Base-by-base conservation (phyloP, 2,888 invertebrate genomes). In the Ormyrus labotus region DNA sequence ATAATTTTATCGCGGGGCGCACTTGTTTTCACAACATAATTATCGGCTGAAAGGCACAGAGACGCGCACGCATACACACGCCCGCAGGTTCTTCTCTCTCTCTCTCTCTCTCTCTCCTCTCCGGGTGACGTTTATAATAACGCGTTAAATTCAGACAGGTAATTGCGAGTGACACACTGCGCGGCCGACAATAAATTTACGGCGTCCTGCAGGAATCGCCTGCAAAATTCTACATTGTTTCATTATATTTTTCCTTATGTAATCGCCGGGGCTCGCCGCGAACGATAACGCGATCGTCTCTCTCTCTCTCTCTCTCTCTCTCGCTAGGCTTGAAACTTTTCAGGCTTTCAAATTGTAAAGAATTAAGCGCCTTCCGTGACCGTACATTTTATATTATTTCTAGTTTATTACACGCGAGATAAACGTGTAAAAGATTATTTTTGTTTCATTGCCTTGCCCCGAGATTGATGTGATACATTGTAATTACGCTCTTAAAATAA, bases 1-100 rank as follows among this genome's bases (percentile, higher is more conserved):
- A 68, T 82, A 80, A 80, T 82, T 83, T 83, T 84, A 84, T 85
- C 83, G 74, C 74, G 74, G 34, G 34, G 34, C 78, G 81, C 84
- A 64, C 58, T 84, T 85, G 83, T 84, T 85, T 84, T 81, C 84
- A 81, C 80, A 83, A 83, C 83, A 83, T 84, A 86, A 87, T 87
- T 87, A 85, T 85, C 83, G 84, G 83, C 13, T 10, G 48, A 57
- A 73, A 67, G 53, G n/a, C 9, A 50, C 51, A 45, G 45, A 8
- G 53, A 55, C 58, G 67, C 51, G 48, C 53, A 34, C 10, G 53
- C 61, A 47, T 47, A n/a, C 57, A 47, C 48, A n/a, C 34, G 34
- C 34, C 5, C 8, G 13, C 34, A 34, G 57, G 45, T 69, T 65
- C 64, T 50, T 68, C 63, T 57, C 19, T 19, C 19, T 19, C 34